phyloP scores from a whole-genome alignment of 2,888 invertebrate species.

The Ptilodon capucinus region DNA sequence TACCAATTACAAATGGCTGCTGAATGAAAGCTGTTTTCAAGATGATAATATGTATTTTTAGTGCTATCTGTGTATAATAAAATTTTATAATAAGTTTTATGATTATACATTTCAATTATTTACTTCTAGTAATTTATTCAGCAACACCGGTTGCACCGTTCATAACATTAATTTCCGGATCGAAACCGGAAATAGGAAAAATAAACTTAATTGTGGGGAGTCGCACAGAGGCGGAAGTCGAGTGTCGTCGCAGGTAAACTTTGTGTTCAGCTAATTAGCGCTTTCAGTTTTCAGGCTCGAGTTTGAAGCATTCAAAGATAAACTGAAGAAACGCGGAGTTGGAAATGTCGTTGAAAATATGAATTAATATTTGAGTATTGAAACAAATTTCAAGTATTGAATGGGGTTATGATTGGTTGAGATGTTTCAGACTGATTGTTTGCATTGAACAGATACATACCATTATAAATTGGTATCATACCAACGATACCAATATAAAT shows the following conservation, averaged over 20 bases:
- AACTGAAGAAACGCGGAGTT: neutral
- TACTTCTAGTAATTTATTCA: neutral
- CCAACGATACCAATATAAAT: neutral
- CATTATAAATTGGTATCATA: too few species aligned
- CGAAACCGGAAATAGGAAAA: neutral
- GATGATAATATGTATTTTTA: too few species aligned
- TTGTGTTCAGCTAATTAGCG: neutral
- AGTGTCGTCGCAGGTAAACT: slow-evolving; percentile 1
- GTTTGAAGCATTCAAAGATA: neutral
- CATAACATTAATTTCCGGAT: neutral
- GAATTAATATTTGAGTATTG: neutral
- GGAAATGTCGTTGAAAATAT: neutral
- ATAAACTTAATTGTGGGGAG: neutral
- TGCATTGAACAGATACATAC: neutral
- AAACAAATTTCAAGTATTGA: neutral
- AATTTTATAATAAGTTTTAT: too few species aligned
- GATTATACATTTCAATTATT: too few species aligned
- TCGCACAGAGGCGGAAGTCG: neutral
- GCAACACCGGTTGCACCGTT: neutral
- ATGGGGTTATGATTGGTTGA: neutral
- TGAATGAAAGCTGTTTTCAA: too few species aligned
- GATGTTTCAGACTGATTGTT: neutral
- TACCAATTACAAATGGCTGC: too few species aligned
- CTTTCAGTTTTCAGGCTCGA: neutral
- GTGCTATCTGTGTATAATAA: too few species aligned